Evolutionary conservation across 2,113 vertebrate genomes (phyloP).

Genomic region (Panthera leo): DNA sequence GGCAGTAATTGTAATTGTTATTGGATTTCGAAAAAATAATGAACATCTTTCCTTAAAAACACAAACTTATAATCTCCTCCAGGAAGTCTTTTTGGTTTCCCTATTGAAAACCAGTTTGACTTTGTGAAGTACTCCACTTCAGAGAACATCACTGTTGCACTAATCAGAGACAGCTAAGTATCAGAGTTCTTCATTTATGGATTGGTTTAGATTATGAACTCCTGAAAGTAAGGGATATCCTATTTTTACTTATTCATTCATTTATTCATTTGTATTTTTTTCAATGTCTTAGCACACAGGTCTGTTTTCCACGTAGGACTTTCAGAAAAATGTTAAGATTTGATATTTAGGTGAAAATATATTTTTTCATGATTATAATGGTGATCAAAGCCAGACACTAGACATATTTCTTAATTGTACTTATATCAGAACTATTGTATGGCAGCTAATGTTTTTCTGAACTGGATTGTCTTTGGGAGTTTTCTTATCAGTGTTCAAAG

Average conservation of each 20-base stretch:
- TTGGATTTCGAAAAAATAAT: neutral
- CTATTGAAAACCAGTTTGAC: neutral
- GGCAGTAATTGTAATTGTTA: neutral
- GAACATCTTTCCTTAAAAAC: neutral
- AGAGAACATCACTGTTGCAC: neutral
- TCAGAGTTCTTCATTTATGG: neutral
- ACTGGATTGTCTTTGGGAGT: neutral
- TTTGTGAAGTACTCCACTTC: neutral
- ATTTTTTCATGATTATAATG: neutral
- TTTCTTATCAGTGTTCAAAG: constrained; percentile 45
- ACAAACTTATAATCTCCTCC: neutral
- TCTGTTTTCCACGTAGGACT: neutral
- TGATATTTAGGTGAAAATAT: neutral
- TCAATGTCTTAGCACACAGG: neutral
- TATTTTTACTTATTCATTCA: neutral
- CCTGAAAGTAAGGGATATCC: neutral
- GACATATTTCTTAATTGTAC: neutral
- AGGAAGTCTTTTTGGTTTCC: neutral
- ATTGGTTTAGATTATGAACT: neutral
- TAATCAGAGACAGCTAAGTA: neutral
- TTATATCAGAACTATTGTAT: neutral
- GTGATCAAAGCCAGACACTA: neutral
- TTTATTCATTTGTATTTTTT: neutral
- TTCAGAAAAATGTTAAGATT: neutral
- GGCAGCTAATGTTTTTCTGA: neutral